These are phyloP conservation scores for Plectropomus leopardus DNA, from an alignment of 2,113 vertebrate species.

Conservation along the genomic window DNA sequence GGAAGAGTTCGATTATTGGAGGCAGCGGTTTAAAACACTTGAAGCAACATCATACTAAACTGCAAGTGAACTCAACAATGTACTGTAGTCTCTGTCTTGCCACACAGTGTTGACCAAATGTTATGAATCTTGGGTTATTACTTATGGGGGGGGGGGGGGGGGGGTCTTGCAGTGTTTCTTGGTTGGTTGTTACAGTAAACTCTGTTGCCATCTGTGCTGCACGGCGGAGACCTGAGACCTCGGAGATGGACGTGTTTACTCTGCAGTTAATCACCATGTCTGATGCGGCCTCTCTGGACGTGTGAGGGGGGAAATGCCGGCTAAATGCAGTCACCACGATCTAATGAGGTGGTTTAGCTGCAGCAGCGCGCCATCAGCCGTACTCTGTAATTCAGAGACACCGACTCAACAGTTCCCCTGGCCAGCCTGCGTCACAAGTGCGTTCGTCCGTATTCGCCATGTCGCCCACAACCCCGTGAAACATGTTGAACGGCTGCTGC, in stretches of 20 bases:
- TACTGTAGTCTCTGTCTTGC: constrained; percentile 27
- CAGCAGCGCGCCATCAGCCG: constrained; percentile 61
- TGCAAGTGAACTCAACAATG: constrained; percentile 50
- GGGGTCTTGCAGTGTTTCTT: constrained; percentile 42
- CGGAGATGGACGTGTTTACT: constrained; percentile 73
- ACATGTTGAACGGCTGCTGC: constrained; percentile 63
- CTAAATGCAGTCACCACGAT: constrained; percentile 78
- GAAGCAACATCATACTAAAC: constrained; percentile 39
- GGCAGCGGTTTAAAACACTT: constrained; percentile 34
- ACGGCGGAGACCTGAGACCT: constrained; percentile 55
- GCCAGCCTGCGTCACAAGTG: constrained; percentile 81
- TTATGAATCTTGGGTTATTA: constrained; percentile 47
- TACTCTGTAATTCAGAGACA: constrained; percentile 81
- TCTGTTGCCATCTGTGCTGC: constrained; percentile 39
- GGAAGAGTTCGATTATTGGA: constrained; percentile 45
- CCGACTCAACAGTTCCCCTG: constrained; percentile 65
- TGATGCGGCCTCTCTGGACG: constrained; percentile 75
- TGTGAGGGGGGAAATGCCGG: constrained; percentile 76
- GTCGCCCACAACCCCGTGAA: constrained; percentile 76
- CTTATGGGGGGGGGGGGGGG: constrained; percentile 35
- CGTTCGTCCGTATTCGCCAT: constrained; percentile 69
- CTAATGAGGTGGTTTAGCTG: constrained; percentile 81
- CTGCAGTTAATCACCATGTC: constrained; percentile 78
- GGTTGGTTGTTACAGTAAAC: constrained; percentile 61
- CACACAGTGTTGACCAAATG: constrained; percentile 39